Evolutionary conservation across 2,113 vertebrate species (phyloP).

Genomic region (Neogobius melanostomus): DNA sequence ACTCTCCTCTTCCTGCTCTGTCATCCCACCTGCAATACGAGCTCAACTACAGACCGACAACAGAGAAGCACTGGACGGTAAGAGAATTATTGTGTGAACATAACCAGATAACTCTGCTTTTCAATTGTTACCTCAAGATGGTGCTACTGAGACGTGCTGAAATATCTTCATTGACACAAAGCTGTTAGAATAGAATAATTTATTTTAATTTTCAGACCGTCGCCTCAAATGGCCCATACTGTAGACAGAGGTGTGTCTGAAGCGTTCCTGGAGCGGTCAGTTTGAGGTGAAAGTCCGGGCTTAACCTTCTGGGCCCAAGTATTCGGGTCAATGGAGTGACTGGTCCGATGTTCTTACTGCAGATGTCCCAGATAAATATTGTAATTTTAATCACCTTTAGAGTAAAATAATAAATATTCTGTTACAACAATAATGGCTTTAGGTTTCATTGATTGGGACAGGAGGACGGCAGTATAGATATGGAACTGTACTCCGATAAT

Average conservation of each 20-base stretch:
- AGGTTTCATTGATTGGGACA: not conserved
- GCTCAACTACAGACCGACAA: conserved; percentile 74
- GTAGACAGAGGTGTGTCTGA: conserved; percentile 64
- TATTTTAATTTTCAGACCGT: conserved; percentile 58
- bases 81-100: not conserved
- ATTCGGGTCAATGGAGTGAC: conserved; percentile 85
- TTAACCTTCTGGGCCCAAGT: conserved; percentile 76
- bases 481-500: conserved; percentile 63
- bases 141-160: not conserved
- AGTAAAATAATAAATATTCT: not conserved
- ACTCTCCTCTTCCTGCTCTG: conserved; percentile 72
- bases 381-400: not conserved
- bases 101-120: no score
- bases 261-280: conserved; percentile 66
- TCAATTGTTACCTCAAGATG: conserved; percentile 17
- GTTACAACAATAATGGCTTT: no score
- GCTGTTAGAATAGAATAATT: conserved; percentile 37
- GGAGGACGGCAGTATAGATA: not conserved
- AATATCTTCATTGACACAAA: not conserved
- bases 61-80: conserved; percentile 82
- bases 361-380: conserved; percentile 74
- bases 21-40: conserved; percentile 82
- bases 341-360: conserved; percentile 82
- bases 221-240: conserved; percentile 52
- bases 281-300: conserved; percentile 83